Conservation (phyloP, 23 tunicate genomes). For the Trididemnum nubilum region DNA sequence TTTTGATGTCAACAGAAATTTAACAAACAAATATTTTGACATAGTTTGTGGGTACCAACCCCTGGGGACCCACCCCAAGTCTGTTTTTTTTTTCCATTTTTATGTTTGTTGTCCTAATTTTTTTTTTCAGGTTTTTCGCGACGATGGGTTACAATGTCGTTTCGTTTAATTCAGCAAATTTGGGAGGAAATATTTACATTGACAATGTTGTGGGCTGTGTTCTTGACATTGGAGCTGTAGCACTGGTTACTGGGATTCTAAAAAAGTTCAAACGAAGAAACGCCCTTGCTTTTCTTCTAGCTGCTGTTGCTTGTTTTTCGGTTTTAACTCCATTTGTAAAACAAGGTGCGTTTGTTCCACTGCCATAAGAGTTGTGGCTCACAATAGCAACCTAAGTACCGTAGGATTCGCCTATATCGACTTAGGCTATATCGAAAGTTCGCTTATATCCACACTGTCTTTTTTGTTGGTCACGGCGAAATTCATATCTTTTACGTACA, state of each 20-base stretch:
- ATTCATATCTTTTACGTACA: background rate
- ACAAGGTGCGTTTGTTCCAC: too few species aligned
- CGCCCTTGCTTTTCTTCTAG: background rate
- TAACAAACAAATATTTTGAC: too few species aligned
- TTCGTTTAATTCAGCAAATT: background rate
- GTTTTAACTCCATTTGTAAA: background rate
- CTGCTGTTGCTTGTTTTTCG: background rate
- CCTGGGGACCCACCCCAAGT: too few species aligned
- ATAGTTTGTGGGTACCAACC: too few species aligned
- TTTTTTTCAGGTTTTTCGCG: too few species aligned
- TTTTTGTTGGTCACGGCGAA: background rate
- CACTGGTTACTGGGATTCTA: background rate
- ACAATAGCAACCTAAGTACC: too few species aligned
- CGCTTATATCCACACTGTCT: background rate
- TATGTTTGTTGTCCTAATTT: too few species aligned
- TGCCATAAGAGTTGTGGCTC: too few species aligned
- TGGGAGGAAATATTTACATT: background rate
- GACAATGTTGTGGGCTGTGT: background rate
- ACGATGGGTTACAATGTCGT: too few species aligned
- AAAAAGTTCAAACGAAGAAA: background rate
- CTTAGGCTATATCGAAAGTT: background rate
- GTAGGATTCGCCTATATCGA: background rate
- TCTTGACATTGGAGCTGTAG: background rate
- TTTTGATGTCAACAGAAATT: too few species aligned
- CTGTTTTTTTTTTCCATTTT: too few species aligned